Evolutionary conservation across 1,140 invertebrate species (phyloP), one percentile per base, ranked within the genome.

Genomic region (Drosophila funebris): DNA sequence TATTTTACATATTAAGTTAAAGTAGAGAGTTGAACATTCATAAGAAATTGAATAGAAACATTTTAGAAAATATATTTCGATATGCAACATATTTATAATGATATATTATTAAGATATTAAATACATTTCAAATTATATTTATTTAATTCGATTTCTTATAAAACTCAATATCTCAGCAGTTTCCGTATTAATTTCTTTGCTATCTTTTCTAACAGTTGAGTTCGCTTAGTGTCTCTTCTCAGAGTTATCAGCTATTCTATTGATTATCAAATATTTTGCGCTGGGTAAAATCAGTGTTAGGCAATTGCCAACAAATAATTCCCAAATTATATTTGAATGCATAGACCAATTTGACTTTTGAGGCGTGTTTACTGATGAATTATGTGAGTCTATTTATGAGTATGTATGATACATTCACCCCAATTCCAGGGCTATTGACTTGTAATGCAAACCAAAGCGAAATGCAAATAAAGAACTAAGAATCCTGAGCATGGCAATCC

Each of bases 281-380:
- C 22, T 33, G 13, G 2, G 27, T 54, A 33, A 33, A 64, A 64
- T 53, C 46, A 29, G 18, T 7, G 37, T 16, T 18, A 36, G 14
- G 13, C 50, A 43, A 43, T 56, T 22, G 16, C 16, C 52, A 8
- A 6, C 13, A 11, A 18, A 11, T 14, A 16, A 43, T 58, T 46
- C 7, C 13, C 16, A 11, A 22, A 31, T 29, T 24, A 16, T 8
- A 61, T 48, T 37, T 61, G 22, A 43, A 57, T 43, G 54, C 37
- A 37, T 41, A 11, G 1, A 11, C 27, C 50, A 62, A 62, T 37
- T 54, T 73, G 73, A 81, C 69, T 85, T 71, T 67, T 58, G 56
- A 85, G 82, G 82, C 82, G 82, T 88, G 83, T 82, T 76, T 62
- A 53, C 60, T 56, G 31, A 88, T 88, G 82, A 87, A 82, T 87